A percentile compares a stretch with the other conserved stretches of the same genome.
These are phyloP conservation scores for Leptobrachium leishanense DNA, from an alignment of 2,113 vertebrate genomes.

Conservation along the genomic window DNA sequence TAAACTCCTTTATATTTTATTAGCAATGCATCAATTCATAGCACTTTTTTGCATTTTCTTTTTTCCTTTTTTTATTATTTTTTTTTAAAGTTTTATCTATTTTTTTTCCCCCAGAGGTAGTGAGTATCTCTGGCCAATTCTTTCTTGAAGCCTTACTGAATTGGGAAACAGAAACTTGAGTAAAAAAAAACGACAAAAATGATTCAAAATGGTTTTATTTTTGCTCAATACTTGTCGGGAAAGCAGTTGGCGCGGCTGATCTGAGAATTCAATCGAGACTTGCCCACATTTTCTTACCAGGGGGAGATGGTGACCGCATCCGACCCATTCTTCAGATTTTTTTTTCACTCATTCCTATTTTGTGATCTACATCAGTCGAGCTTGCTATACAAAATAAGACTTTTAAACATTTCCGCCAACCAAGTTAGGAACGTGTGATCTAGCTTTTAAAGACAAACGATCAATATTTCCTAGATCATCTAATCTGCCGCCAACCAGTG, in stretches of 20 bases:
- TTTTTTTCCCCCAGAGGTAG: conserved; percentile 72
- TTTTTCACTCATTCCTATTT: background rate
- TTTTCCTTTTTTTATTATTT: background rate
- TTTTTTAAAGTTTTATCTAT: background rate
- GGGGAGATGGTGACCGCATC: background rate
- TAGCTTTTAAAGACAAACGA: background rate
- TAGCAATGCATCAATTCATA: conserved; percentile 73
- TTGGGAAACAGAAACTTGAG: conserved; percentile 65
- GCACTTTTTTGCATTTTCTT: conserved; percentile 57
- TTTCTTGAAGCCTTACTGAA: conserved; percentile 71
- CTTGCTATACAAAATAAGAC: background rate
- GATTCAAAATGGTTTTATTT: conserved; percentile 20
- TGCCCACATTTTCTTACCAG: background rate
- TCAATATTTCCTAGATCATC: conserved; percentile 50
- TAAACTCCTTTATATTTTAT: conserved; percentile 67
- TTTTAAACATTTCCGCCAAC: background rate
- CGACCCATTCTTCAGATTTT: background rate
- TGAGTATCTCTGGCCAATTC: conserved; percentile 70
- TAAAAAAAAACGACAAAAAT: conserved; percentile 36
- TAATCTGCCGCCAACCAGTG: conserved; percentile 61
- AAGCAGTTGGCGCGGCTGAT: conserved; percentile 17
- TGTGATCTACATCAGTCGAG: background rate
- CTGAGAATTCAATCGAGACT: background rate
- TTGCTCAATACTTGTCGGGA: background rate
- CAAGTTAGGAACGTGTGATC: background rate